phyloP scores from a whole-genome alignment of 2,888 invertebrate species.

The Drosophila koepferae region DNA sequence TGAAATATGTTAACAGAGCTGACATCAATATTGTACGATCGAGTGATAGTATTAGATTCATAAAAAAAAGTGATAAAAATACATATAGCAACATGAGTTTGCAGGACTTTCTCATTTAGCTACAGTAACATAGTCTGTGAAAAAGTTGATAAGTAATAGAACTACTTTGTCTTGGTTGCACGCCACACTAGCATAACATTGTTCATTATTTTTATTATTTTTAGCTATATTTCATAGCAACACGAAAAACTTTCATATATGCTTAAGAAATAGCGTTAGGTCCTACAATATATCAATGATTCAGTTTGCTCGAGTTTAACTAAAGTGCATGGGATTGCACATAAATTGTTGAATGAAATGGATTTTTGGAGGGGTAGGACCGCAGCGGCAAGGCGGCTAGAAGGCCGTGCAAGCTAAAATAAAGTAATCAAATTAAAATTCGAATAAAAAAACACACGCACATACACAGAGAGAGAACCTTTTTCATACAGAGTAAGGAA shows the following conservation, averaged over 20 bases:
- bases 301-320: slow-evolving; percentile 21
- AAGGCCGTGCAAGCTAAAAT: slow-evolving; percentile 16
- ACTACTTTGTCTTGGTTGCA: neutral
- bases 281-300: slow-evolving; percentile 33
- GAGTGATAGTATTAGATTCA: no score
- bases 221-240: slow-evolving; percentile 5
- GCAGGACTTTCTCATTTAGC: no score
- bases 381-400: slow-evolving; percentile 11
- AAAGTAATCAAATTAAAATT: slow-evolving; percentile 81
- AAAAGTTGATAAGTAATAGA: no score
- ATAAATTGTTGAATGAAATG: slow-evolving; percentile 34
- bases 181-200: neutral
- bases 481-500: slow-evolving; percentile 42
- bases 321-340: slow-evolving; percentile 15
- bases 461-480: slow-evolving; percentile 11
- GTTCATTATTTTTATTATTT: neutral
- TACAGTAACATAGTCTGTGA: no score
- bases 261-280: slow-evolving; percentile 25
- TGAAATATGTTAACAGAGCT: neutral
- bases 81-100: no score
- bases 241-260: slow-evolving; percentile 5
- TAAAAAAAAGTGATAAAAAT: neutral
- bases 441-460: slow-evolving; percentile 59
- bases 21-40: neutral
- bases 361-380: slow-evolving; percentile 13